Evolutionary conservation across 2,797 vertebrate genomes (phyloP).

Genomic region (Poliocrania exsul): DNA sequence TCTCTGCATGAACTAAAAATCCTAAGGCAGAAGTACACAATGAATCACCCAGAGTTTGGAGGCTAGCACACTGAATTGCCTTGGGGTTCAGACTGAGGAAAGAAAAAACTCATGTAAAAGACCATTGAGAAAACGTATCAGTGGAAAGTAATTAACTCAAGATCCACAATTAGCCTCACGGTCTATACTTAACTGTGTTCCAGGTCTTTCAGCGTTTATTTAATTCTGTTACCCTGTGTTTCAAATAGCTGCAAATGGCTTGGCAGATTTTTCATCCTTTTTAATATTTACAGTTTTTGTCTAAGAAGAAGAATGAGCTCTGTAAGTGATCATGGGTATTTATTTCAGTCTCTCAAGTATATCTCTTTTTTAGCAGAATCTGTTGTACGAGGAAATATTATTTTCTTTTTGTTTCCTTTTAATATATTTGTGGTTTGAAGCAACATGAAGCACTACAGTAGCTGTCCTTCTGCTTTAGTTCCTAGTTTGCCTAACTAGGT

Average conservation of each 20-base stretch:
- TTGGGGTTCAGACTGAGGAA: conserved; percentile 69
- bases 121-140: conserved; percentile 72
- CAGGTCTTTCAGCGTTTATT: conserved; percentile 71
- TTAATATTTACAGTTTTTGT: conserved; percentile 63
- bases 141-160: conserved; percentile 79
- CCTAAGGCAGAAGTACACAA: conserved; percentile 71
- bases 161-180: conserved; percentile 78
- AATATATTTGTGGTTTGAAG: conserved; percentile 22
- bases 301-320: conserved; percentile 60
- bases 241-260: conserved; percentile 75
- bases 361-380: neutral
- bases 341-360: conserved; percentile 44
- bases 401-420: conserved; percentile 28
- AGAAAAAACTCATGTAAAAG: conserved; percentile 71
- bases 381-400: conserved; percentile 10
- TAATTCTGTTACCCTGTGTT: conserved; percentile 75
- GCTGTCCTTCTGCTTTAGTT: conserved; percentile 54
- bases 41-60: conserved; percentile 69
- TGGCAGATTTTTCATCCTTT: conserved; percentile 67
- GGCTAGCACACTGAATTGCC: conserved; percentile 55
- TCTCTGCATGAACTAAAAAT: conserved; percentile 68
- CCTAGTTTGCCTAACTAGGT: conserved; percentile 39
- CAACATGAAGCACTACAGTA: conserved; percentile 42
- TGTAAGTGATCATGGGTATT: conserved; percentile 67
- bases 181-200: conserved; percentile 71